Percentiles rank a stretch among this genome's conserved stretches.
phyloP scores from a whole-genome alignment of 2,888 invertebrate genomes.

The Eledone cirrhosa region DNA sequence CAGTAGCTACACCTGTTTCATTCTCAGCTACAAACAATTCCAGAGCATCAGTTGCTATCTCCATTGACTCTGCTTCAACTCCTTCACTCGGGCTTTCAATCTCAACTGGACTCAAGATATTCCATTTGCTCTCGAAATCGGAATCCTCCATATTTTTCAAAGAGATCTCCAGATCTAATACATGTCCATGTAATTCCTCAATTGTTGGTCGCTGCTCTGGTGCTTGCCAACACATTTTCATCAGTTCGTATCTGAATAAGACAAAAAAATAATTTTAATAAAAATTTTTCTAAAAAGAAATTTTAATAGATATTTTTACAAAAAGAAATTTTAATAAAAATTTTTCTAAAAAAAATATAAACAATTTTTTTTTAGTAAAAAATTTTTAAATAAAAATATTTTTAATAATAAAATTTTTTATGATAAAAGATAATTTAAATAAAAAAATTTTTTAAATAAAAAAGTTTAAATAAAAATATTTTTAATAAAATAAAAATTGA shows the following conservation, averaged over 20 bases:
- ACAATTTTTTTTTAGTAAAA: no score
- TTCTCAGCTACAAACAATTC: slow-evolving; percentile 2
- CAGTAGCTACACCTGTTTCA: not conserved
- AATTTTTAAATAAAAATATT: no score
- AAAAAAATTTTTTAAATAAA: no score
- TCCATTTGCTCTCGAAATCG: slow-evolving; percentile 81
- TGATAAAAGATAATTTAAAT: no score
- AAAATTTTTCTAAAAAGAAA: no score
- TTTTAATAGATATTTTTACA: no score
- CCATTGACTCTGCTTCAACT: not conserved
- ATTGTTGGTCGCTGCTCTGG: slow-evolving; percentile 69
- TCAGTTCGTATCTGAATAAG: slow-evolving; percentile 74
- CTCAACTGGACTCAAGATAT: slow-evolving; percentile 60
- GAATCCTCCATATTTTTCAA: slow-evolving; percentile 51
- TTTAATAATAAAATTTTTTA: no score
- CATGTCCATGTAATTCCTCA: slow-evolving; percentile 70
- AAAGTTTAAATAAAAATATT: no score
- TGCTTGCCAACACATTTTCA: slow-evolving; percentile 77
- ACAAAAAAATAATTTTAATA: no score
- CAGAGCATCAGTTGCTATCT: slow-evolving; percentile 15
- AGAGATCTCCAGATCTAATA: slow-evolving; percentile 67
- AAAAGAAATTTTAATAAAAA: no score
- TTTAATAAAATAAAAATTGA: no score
- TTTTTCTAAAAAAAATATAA: no score
- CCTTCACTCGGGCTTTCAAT: slow-evolving; percentile 8